Evolutionary conservation across 2,888 invertebrate species (phyloP), one percentile per base, ranked within the genome.

Genomic region (Sturmia bella): DNA sequence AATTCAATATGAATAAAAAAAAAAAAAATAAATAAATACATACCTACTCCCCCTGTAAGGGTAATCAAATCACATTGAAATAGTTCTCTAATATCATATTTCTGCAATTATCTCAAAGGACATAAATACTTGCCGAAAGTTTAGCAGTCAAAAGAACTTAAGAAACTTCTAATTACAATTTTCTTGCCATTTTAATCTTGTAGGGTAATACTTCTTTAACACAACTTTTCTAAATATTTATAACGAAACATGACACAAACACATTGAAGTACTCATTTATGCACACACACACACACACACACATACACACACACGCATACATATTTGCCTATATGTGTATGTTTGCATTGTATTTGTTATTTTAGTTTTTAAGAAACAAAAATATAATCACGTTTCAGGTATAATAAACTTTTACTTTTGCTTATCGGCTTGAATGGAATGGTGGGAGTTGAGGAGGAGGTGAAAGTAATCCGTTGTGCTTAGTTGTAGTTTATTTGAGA

Each of bases 391-490:
- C 82, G 82, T 82, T 64, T 54, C 64, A 48, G 48, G 69, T 78
- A 70, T 59, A 78, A 82, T 57, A 69, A 82, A 81, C 74, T 82
- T 82, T 82, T 82, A 78, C 81, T 82, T 82, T 82, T 82, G 52
- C 21, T 63, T 70, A 68, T 15, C n/a, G 32, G 17, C 24, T 27
- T n/a, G 11, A 7, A 4, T n/a, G 37, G 48, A n/a, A 13, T 12
- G 3, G 19, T 13, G 32, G 12, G n/a, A n/a, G 39, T 64, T 2
- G n/a, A 27, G 4, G 17, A 39, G 13, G n/a, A 5, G 1, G 37
- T 17, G 17, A 21, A 1, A 12, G 27, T 12, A 37, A 19, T 17
- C 39, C 19, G n/a, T 5, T 24, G 7, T 61, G 12, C 15, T 56
- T 69, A 39, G 69, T 59, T 63, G 21, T 48, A 37, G 15, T 61